Conservation (phyloP, 2,797 vertebrate genomes). For the Potorous gilbertii region DNA sequence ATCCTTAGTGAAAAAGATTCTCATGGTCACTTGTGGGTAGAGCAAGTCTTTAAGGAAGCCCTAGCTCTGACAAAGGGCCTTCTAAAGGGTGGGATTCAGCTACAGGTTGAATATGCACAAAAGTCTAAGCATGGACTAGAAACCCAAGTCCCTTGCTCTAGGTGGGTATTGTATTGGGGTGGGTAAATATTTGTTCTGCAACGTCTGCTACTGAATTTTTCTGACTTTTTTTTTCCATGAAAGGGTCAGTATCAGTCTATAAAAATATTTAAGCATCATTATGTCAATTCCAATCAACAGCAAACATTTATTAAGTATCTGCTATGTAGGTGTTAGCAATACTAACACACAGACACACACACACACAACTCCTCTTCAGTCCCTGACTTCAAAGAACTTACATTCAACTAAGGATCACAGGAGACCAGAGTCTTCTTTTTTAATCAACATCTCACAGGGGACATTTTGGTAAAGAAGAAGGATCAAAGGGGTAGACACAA, state of each 20-base stretch:
- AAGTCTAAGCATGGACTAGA: not conserved
- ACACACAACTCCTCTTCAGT: not conserved
- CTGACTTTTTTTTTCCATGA: not conserved
- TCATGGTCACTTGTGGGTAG: not conserved
- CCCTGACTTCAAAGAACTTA: not conserved
- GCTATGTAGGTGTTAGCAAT: not conserved
- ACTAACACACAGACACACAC: not conserved
- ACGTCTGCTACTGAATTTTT: not conserved
- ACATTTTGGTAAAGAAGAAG: not conserved
- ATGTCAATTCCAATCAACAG: not conserved
- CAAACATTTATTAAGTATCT: not conserved
- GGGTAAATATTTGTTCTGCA: not conserved
- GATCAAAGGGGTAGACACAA: not conserved
- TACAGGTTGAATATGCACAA: not conserved
- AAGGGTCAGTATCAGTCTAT: not conserved
- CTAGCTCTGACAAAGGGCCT: not conserved
- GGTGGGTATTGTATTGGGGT: not conserved
- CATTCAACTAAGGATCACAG: not conserved
- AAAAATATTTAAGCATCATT: not conserved
- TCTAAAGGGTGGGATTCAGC: not conserved
- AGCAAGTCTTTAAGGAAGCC: not conserved
- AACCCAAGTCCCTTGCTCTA: not conserved
- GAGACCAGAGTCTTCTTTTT: not conserved
- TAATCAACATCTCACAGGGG: not conserved
- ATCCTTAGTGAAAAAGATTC: not conserved